phyloP scores from a whole-genome alignment of 2,797 vertebrate genomes.

The Alauda arvensis region DNA sequence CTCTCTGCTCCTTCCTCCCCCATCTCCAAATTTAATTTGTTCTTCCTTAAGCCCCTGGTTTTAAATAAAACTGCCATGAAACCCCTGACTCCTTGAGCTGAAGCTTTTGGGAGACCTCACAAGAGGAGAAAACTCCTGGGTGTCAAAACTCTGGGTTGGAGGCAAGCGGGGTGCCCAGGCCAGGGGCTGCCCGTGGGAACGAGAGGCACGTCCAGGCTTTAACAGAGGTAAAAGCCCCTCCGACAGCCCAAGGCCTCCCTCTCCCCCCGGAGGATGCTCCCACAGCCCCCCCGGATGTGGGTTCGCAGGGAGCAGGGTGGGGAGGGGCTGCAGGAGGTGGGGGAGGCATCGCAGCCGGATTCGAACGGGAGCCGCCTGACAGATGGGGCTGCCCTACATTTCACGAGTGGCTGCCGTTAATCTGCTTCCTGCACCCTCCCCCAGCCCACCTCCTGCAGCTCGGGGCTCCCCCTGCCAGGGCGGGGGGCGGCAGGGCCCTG shows the following conservation, averaged over 20 bases:
- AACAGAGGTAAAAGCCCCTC: neutral
- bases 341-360: neutral
- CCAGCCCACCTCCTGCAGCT: neutral
- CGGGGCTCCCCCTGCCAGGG: neutral
- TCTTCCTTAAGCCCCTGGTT: neutral
- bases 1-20: neutral
- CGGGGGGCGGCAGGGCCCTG: neutral
- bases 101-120: neutral
- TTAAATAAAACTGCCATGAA: neutral
- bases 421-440: slow-evolving; percentile 23
- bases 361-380: slow-evolving; percentile 4
- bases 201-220: neutral
- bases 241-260: neutral
- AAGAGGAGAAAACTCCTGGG: neutral
- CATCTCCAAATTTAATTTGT: neutral
- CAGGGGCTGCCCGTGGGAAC: neutral
- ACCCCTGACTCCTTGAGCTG: neutral
- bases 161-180: accelerated
- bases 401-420: slow-evolving; percentile 21
- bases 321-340: neutral
- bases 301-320: neutral
- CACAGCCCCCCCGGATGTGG: neutral
- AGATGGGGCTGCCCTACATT: slow-evolving; percentile 57
- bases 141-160: neutral
- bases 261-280: neutral